These are phyloP conservation scores for Mesoligia furuncula DNA, from an alignment of 2,888 invertebrate genomes.

Conservation along the genomic window DNA sequence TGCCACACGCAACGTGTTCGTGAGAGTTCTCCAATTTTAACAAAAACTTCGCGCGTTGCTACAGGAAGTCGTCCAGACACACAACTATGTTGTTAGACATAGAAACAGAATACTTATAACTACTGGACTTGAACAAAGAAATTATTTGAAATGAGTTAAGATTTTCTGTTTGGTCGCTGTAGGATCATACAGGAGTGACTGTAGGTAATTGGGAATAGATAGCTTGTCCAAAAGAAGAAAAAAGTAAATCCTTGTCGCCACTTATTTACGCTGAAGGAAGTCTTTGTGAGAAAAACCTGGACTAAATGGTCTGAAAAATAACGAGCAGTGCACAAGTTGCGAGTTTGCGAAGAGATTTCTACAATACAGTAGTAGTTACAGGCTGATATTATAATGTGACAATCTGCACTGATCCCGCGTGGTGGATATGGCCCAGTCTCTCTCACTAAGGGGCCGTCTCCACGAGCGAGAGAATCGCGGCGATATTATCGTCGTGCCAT, in stretches of 20 bases:
- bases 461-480: no score
- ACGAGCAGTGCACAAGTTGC: not conserved
- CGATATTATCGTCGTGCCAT: no score
- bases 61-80: slow-evolving; percentile 26
- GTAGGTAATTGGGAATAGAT: not conserved
- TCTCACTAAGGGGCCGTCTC: not conserved
- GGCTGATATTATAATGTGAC: not conserved
- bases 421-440: not conserved
- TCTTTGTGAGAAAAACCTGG: not conserved
- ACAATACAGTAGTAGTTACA: not conserved
- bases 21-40: slow-evolving; percentile 40
- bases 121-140: not conserved
- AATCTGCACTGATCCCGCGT: not conserved
- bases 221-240: not conserved
- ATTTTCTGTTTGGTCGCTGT: not conserved
- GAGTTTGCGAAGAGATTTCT: not conserved
- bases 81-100: slow-evolving; percentile 2
- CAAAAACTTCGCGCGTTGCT: slow-evolving; percentile 24
- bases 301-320: not conserved
- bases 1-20: slow-evolving; percentile 48
- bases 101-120: no score
- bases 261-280: not conserved
- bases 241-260: not conserved
- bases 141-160: not conserved
- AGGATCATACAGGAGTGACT: not conserved